A percentile compares a stretch with the other conserved stretches of the same genome.
phyloP scores from a whole-genome alignment of 2,113 vertebrate genomes.

The Pyrgilauda ruficollis region DNA sequence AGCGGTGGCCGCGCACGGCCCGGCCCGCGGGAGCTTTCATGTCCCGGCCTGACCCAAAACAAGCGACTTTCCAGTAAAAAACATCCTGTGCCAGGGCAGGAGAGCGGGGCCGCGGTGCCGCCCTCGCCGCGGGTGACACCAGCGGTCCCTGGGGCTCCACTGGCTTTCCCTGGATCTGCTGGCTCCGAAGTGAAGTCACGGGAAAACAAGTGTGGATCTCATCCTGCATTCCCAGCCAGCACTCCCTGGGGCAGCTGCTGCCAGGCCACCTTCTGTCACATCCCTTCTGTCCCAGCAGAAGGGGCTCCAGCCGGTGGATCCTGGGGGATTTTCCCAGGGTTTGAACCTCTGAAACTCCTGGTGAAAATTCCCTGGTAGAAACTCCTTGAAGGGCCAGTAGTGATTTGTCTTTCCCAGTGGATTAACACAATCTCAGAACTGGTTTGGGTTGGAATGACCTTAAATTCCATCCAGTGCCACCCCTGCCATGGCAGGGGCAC shows the following conservation, averaged over 20 bases:
- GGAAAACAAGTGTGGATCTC: accelerated
- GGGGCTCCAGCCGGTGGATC: accelerated
- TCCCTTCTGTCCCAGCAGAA: neutral
- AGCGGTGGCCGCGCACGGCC: neutral
- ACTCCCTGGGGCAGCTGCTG: accelerated
- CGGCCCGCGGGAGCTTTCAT: neutral
- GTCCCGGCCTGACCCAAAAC: conserved; percentile 41
- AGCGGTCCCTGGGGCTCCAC: accelerated
- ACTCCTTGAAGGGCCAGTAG: neutral
- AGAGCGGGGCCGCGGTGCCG: neutral
- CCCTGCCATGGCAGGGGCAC: neutral
- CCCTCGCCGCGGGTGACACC: neutral
- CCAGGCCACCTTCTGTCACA: accelerated
- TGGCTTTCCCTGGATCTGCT: accelerated
- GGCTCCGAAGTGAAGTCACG: accelerated
- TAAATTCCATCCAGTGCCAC: accelerated
- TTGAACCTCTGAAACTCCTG: neutral
- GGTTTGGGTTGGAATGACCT: neutral
- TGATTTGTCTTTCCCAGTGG: neutral
- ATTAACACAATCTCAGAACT: neutral
- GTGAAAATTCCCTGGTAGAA: neutral
- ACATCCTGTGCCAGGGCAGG: conserved; percentile 3
- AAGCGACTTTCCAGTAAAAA: neutral
- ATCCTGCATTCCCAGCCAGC: neutral
- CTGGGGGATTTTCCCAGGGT: neutral